phyloP scores from a whole-genome alignment of 2,113 vertebrate genomes.

The Xerus inauris region DNA sequence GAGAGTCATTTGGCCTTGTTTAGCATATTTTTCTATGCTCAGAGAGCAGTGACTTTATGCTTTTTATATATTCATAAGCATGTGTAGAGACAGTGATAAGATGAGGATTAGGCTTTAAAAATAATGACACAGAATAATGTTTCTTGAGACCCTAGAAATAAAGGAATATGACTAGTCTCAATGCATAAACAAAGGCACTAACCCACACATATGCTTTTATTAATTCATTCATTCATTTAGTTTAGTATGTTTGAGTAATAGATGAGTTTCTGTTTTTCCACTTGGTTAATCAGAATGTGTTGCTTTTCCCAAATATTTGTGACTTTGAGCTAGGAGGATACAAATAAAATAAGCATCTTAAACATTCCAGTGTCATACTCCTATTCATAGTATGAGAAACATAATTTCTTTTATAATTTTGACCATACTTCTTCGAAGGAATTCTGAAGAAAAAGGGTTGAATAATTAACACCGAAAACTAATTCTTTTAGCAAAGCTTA shows the following conservation, averaged over 20 bases:
- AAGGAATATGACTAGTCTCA: not conserved
- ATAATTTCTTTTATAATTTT: constrained; percentile 47
- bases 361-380: constrained; percentile 3
- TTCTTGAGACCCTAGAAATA: not conserved
- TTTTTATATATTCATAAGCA: not conserved
- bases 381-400: constrained; percentile 28
- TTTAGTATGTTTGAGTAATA: not conserved
- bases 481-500: constrained; percentile 71
- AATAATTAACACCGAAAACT: constrained; percentile 77
- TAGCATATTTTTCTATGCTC: not conserved
- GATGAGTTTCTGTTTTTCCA: not conserved
- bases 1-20: not conserved
- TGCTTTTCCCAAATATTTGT: not conserved
- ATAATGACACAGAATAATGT: not conserved
- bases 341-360: constrained; percentile 11
- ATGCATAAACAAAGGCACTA: not conserved
- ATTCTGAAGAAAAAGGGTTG: constrained; percentile 58
- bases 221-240: not conserved
- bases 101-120: not conserved
- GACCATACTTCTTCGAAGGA: constrained; percentile 50
- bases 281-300: constrained; percentile 1
- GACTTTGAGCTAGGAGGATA: not conserved
- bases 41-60: not conserved
- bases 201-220: not conserved
- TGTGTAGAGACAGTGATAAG: not conserved